Evolutionary conservation across 2,797 vertebrate genomes (phyloP).

Genomic region (Cercopithecus hamlyni): DNA sequence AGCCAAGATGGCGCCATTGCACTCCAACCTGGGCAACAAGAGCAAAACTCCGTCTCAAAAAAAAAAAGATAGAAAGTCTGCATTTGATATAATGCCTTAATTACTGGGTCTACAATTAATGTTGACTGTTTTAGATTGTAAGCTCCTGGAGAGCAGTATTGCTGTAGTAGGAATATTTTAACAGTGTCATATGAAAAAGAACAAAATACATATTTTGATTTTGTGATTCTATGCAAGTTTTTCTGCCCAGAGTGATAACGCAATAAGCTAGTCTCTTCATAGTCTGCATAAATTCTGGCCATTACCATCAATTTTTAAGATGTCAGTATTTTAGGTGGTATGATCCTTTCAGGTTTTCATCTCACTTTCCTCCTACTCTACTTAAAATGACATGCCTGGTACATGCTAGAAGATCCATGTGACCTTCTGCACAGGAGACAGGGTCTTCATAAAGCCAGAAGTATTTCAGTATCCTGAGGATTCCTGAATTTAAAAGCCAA

Average conservation of each 20-base stretch:
- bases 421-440: not conserved
- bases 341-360: not conserved
- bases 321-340: not conserved
- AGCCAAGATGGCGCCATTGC: not conserved
- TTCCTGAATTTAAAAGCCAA: not conserved
- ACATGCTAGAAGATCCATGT: not conserved
- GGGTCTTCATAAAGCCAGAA: not conserved
- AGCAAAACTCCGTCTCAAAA: not conserved
- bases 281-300: not conserved
- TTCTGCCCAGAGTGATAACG: not conserved
- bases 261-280: not conserved
- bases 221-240: conserved; percentile 64
- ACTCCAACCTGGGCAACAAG: not conserved
- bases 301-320: not conserved
- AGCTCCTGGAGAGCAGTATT: conserved; percentile 74
- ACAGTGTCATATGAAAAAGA: conserved; percentile 73
- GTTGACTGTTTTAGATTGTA: conserved; percentile 73
- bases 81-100: conserved; percentile 78
- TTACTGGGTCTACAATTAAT: conserved; percentile 64
- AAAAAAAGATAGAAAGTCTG: conserved; percentile 39
- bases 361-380: not conserved
- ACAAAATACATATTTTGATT: conserved; percentile 80
- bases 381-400: not conserved
- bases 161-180: conserved; percentile 65
- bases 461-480: not conserved